Conservation (phyloP, 2,113 vertebrate species). For the Erinaceus europaeus region DNA sequence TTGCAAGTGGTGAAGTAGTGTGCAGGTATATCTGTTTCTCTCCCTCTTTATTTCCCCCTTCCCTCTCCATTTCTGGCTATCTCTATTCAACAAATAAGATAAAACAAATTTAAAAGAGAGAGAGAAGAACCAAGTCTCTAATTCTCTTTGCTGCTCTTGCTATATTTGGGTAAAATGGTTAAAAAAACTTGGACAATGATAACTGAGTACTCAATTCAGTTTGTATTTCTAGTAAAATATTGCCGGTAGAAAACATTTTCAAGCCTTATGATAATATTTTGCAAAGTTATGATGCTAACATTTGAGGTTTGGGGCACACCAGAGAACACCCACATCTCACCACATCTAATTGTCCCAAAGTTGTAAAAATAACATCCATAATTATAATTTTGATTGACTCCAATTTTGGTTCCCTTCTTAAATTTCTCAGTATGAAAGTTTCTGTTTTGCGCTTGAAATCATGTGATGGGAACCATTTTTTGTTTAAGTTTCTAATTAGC, state of each 20-base stretch:
- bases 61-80: no score
- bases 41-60: no score
- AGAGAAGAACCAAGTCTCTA: no score
- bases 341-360: not conserved
- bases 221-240: constrained; percentile 18
- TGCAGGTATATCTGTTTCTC: no score
- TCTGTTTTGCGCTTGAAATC: constrained; percentile 9
- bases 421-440: constrained; percentile 4
- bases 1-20: no score
- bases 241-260: not conserved
- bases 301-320: not conserved
- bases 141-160: not conserved
- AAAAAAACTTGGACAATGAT: not conserved
- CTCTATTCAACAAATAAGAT: no score
- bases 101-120: no score
- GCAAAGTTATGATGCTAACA: not conserved
- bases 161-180: not conserved
- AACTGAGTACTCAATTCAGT: not conserved
- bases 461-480: not conserved
- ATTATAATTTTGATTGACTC: constrained; percentile 18
- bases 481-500: constrained; percentile 28
- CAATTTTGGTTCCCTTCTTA: not conserved
- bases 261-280: constrained; percentile 15
- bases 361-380: constrained; percentile 48
- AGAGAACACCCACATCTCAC: constrained; percentile 15